Percentiles rank a stretch among this genome's conserved stretches.
Evolutionary conservation across 2,113 vertebrate species (phyloP).

Genomic region (Zingel zingel): DNA sequence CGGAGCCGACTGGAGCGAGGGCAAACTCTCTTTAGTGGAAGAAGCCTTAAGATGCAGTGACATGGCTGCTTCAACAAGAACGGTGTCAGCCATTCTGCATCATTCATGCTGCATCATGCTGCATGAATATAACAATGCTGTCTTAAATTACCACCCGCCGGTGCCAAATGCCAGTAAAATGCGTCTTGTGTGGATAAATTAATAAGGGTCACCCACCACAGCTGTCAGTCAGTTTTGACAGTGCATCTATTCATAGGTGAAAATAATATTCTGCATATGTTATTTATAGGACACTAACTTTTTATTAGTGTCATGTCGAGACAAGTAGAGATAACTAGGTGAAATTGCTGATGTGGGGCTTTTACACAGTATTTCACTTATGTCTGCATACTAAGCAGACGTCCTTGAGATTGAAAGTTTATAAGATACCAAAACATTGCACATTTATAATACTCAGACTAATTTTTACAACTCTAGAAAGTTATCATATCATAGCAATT

Average conservation of each 20-base stretch:
- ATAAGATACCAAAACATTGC: neutral
- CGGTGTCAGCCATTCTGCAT: conserved; percentile 40
- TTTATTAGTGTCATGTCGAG: conserved; percentile 29
- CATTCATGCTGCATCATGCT: conserved; percentile 56
- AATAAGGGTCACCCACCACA: conserved; percentile 58
- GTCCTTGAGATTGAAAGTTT: neutral
- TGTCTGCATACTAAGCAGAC: too few species aligned
- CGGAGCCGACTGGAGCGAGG: neutral
- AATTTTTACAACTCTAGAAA: neutral
- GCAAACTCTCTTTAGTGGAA: conserved; percentile 16
- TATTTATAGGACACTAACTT: conserved; percentile 35
- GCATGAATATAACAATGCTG: conserved; percentile 61
- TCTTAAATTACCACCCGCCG: conserved; percentile 55
- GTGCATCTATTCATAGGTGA: conserved; percentile 26
- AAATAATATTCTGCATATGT: conserved; percentile 39
- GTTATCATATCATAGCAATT: neutral
- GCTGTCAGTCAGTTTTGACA: conserved; percentile 56
- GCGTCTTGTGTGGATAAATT: conserved; percentile 50
- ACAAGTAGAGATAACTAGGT: conserved; percentile 1
- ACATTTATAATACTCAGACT: neutral
- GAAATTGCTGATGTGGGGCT: neutral
- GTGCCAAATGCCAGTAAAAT: conserved; percentile 62
- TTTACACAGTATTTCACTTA: conserved; percentile 1
- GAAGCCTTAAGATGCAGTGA: conserved; percentile 42
- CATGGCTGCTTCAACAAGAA: conserved; percentile 28